A percentile compares a stretch with the other conserved stretches of the same genome.
phyloP scores from a whole-genome alignment of 2,888 invertebrate species.

The Philhelius pedissequus region DNA sequence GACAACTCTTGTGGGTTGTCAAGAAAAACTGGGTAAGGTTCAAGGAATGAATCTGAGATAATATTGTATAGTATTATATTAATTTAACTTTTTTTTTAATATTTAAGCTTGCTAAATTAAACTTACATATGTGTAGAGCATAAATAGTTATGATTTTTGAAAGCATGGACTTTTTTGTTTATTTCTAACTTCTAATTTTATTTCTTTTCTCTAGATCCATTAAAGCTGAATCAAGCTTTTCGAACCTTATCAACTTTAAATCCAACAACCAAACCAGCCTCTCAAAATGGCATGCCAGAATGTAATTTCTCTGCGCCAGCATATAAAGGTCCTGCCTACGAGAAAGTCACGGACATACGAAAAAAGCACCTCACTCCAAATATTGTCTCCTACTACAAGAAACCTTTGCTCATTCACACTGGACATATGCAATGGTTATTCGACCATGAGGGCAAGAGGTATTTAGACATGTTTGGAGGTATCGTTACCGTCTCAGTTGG shows the following conservation, averaged over 20 bases:
- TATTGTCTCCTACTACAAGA: conserved; percentile 86
- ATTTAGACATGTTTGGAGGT: conserved; percentile 97
- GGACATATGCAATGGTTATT: conserved; percentile 96
- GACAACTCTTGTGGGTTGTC: no score
- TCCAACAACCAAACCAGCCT: conserved; percentile 67
- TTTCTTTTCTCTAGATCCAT: conserved; percentile 17
- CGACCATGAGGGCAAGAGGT: conserved; percentile 91
- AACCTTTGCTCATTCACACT: conserved; percentile 90
- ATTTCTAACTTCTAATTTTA: no score
- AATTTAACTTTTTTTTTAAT: no score
- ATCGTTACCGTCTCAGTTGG: conserved; percentile 98
- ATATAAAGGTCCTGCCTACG: conserved; percentile 83
- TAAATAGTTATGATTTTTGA: no score
- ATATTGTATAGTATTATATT: no score
- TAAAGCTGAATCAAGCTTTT: conserved; percentile 4
- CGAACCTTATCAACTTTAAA: conserved; percentile 51
- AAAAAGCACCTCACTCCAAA: conserved; percentile 85
- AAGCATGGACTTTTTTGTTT: no score
- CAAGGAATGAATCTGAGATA: no score
- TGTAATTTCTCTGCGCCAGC: conserved; percentile 71
- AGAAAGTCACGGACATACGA: conserved; percentile 82
- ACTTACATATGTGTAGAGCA: no score
- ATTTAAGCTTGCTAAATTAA: no score
- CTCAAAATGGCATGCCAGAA: conserved; percentile 75
- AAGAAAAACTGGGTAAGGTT: no score